phyloP scores from a whole-genome alignment of 2,888 invertebrate genomes.

The Zelleria hepariella region DNA sequence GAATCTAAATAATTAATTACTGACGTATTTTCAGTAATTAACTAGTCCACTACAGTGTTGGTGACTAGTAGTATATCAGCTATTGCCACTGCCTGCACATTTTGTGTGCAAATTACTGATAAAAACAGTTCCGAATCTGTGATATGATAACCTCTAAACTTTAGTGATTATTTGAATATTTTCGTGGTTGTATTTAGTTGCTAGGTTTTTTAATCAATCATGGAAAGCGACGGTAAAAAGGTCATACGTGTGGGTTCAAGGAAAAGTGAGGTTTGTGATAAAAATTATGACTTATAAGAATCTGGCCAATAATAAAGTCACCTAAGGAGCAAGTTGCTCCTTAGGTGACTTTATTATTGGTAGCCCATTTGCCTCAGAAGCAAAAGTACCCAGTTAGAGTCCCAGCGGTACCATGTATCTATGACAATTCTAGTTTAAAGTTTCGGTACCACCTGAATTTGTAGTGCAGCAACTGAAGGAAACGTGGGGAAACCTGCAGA shows the following conservation, averaged over 20 bases:
- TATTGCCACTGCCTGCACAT: background rate
- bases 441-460: no score
- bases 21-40: constrained; percentile 7
- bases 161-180: background rate
- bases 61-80: constrained; percentile 41
- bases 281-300: constrained; percentile 40
- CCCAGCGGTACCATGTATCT: no score
- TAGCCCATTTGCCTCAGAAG: no score
- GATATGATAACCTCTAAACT: background rate
- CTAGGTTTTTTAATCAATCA: constrained; percentile 19
- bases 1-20: constrained; percentile 2
- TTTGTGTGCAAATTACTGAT: background rate
- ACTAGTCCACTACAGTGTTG: constrained; percentile 66
- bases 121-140: background rate
- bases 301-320: no score
- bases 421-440: no score
- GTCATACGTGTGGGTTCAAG: constrained; percentile 84
- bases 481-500: no score
- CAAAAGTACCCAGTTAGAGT: no score
- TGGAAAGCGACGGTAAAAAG: constrained; percentile 56
- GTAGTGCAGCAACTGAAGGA: no score
- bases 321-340: no score
- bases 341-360: no score
- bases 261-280: constrained; percentile 79
- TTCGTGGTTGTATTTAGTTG: background rate